Conservation (phyloP, 2,797 vertebrate genomes). For the Varecia variegata region DNA sequence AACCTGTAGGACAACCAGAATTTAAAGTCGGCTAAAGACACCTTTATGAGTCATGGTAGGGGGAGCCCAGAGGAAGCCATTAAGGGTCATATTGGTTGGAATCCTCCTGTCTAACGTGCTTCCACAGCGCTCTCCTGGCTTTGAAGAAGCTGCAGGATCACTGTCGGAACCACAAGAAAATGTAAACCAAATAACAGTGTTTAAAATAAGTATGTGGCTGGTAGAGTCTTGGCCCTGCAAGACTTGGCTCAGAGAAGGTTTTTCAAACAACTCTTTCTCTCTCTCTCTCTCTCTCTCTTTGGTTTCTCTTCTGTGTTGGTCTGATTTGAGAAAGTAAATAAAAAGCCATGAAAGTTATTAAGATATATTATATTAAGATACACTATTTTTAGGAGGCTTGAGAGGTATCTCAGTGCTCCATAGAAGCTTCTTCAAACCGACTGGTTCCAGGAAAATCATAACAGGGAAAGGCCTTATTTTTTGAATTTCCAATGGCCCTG, state of each 20-base stretch:
- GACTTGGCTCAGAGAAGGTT: conserved; percentile 1
- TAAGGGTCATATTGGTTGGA: background rate
- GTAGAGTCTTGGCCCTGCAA: conserved; percentile 15
- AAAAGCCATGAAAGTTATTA: background rate
- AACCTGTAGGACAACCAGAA: conserved; percentile 16
- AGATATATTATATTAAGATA: background rate
- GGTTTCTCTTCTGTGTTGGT: background rate
- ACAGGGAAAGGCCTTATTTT: background rate
- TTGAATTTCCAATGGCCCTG: background rate
- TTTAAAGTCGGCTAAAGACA: background rate
- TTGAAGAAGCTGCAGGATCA: conserved; percentile 36
- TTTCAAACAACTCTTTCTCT: background rate
- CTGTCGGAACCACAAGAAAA: conserved; percentile 59
- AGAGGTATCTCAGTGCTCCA: background rate
- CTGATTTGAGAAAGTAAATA: conserved; percentile 1
- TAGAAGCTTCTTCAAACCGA: background rate
- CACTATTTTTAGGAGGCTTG: background rate
- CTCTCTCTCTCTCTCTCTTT: background rate
- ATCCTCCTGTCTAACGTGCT: background rate
- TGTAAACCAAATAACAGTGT: conserved; percentile 27
- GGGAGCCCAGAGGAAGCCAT: background rate
- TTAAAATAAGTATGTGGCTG: conserved; percentile 53
- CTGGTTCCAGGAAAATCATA: background rate
- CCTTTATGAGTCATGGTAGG: conserved; percentile 46
- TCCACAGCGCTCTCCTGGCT: background rate